Conservation (phyloP, 2,888 invertebrate species). For the Morinoia aosen region DNA sequence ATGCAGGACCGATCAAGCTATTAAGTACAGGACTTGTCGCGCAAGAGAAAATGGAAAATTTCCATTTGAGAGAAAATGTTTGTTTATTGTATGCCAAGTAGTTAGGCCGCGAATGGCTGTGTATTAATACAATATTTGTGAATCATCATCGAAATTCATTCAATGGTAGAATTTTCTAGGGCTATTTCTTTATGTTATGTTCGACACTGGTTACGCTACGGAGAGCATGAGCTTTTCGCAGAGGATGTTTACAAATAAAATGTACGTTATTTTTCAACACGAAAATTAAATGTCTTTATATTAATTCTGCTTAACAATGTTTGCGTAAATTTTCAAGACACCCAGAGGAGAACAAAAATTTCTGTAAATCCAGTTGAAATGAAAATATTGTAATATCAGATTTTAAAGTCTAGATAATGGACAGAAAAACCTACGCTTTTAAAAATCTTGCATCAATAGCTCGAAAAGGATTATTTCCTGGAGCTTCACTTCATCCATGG, state of each 20-base stretch:
- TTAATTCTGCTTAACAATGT: neutral
- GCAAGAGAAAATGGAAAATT: too few relatives aligned
- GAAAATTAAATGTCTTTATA: too few relatives aligned
- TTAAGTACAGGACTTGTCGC: neutral
- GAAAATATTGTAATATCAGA: neutral
- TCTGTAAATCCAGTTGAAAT: neutral
- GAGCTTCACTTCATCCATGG: neutral
- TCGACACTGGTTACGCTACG: neutral
- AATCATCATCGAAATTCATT: neutral
- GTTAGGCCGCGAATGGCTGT: neutral
- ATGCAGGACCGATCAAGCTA: neutral
- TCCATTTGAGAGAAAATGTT: neutral
- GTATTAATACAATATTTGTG: neutral
- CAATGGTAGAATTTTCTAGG: neutral
- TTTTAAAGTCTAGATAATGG: neutral
- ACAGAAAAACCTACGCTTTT: neutral
- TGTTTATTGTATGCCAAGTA: neutral
- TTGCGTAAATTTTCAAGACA: neutral
- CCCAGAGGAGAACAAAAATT: neutral
- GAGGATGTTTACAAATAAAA: neutral
- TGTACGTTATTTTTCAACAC: neutral
- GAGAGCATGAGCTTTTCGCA: neutral
- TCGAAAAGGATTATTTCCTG: neutral
- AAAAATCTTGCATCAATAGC: neutral
- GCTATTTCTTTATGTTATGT: too few relatives aligned